Conservation (phyloP, 2,888 invertebrate genomes). For the Balanococcus diminutus region DNA sequence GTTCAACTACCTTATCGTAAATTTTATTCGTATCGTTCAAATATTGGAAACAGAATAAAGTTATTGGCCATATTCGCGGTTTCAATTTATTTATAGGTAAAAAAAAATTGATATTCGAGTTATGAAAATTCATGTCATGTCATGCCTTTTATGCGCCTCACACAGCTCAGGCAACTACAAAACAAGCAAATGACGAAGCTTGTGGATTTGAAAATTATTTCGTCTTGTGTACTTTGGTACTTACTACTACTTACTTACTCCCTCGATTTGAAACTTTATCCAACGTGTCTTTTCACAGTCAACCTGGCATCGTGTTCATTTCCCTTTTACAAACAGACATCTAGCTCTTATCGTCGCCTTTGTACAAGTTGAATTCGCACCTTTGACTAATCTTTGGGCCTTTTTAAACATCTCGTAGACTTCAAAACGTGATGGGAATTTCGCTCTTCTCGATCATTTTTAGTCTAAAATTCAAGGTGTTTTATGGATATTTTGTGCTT, state of each 20-base stretch:
- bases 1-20: neutral
- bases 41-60: neutral
- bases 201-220: neutral
- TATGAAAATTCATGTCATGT: conserved; percentile 4
- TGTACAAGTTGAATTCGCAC: neutral
- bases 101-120: neutral
- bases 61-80: neutral
- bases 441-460: neutral
- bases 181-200: neutral
- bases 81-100: conserved; percentile 3
- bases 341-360: neutral
- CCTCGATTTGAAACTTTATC: neutral
- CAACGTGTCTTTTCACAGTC: neutral
- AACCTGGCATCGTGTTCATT: neutral
- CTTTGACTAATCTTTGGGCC: neutral
- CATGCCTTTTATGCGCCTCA: neutral
- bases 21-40: neutral
- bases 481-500: neutral
- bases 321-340: neutral
- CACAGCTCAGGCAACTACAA: neutral
- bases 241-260: neutral
- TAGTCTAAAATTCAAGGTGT: neutral
- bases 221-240: neutral
- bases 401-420: neutral
- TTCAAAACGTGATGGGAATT: conserved; percentile 14